Evolutionary conservation across 2,888 invertebrate species (phyloP).

Genomic region (Platycheirus albimanus): DNA sequence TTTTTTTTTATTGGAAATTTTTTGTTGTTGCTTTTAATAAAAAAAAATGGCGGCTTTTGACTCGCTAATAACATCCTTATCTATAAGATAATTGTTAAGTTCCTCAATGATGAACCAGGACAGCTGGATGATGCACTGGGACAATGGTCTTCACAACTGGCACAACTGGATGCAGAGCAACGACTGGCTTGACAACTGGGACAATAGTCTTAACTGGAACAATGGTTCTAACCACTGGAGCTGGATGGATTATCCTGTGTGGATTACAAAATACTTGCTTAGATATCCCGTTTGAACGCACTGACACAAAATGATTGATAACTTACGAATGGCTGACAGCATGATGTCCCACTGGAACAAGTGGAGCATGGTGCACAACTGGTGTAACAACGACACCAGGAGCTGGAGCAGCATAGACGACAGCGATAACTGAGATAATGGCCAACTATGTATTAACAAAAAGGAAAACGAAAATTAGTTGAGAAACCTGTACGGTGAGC

Average conservation of each 20-base stretch:
- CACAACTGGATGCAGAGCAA: slow-evolving; percentile 67
- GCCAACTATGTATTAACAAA: too few relatives aligned
- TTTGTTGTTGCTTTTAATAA: slow-evolving; percentile 7
- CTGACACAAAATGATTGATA: background rate
- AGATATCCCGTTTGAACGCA: slow-evolving; percentile 2
- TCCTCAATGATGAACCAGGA: slow-evolving; percentile 80
- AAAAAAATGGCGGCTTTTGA: slow-evolving; percentile 41
- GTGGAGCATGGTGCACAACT: too few relatives aligned
- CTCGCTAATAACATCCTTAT: slow-evolving; percentile 21
- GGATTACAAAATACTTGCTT: background rate
- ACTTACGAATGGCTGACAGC: slow-evolving; percentile 75
- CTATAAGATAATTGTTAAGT: slow-evolving; percentile 4
- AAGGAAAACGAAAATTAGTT: slow-evolving; percentile 33
- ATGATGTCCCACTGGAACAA: slow-evolving; percentile 80
- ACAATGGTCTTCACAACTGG: slow-evolving; percentile 78
- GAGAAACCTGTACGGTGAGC: background rate
- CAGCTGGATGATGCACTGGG: slow-evolving; percentile 80
- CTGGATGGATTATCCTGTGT: slow-evolving; percentile 81
- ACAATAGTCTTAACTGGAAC: slow-evolving; percentile 76
- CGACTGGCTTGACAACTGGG: slow-evolving; percentile 75
- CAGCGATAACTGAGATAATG: slow-evolving; percentile 78
- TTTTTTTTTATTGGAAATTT: slow-evolving; percentile 30
- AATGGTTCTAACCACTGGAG: slow-evolving; percentile 79
- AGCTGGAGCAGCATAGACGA: slow-evolving; percentile 79
- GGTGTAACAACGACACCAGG: slow-evolving; percentile 81